Conservation (phyloP, 1,140 invertebrate genomes). For the Zaprionus nigranus region DNA sequence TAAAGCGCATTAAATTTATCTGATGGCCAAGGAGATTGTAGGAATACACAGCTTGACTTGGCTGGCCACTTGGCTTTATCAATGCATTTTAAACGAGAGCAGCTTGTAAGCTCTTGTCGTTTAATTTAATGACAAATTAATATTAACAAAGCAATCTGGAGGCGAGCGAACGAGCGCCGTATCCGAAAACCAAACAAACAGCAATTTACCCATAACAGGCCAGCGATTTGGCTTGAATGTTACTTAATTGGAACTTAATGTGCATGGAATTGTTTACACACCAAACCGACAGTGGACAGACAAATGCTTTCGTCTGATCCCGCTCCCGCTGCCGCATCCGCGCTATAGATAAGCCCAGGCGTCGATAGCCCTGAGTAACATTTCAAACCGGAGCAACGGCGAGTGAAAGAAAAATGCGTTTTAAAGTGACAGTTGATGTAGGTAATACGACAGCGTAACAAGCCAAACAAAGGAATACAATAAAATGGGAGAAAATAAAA, state of each 20-base stretch:
- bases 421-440: slow-evolving; percentile 79
- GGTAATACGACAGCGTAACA: slow-evolving; percentile 76
- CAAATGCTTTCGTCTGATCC: background rate
- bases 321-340: background rate
- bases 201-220: slow-evolving; percentile 34
- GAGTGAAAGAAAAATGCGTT: slow-evolving; percentile 72
- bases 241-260: slow-evolving; percentile 81
- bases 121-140: slow-evolving; percentile 79
- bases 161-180: background rate
- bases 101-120: slow-evolving; percentile 63
- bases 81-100: slow-evolving; percentile 81
- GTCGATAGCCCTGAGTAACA: slow-evolving; percentile 70
- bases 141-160: slow-evolving; percentile 80
- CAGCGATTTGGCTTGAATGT: slow-evolving; percentile 70
- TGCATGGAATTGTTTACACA: slow-evolving; percentile 76
- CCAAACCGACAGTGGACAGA: background rate
- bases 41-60: slow-evolving; percentile 34
- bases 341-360: slow-evolving; percentile 57
- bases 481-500: slow-evolving; percentile 47
- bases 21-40: slow-evolving; percentile 46
- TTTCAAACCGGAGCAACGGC: slow-evolving; percentile 53
- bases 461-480: slow-evolving; percentile 46
- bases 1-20: slow-evolving; percentile 81
- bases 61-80: slow-evolving; percentile 70
- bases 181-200: slow-evolving; percentile 37